These are phyloP conservation scores for Echinops telfairi DNA, from an alignment of 2,113 vertebrate species.

Conservation along the genomic window DNA sequence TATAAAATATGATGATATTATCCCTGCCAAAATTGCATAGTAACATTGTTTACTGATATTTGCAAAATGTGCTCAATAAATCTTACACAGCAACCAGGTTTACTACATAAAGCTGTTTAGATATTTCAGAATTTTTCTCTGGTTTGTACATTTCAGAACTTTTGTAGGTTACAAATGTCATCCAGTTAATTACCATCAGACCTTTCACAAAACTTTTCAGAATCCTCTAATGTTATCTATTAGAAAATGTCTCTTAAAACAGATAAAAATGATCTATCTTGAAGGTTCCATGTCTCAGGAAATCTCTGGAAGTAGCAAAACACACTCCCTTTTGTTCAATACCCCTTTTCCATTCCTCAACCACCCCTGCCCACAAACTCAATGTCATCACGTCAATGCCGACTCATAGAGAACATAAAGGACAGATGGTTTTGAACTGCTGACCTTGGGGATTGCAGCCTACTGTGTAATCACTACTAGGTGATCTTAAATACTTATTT, in stretches of 20 bases:
- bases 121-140: conserved; percentile 58
- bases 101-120: conserved; percentile 51
- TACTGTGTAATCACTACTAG: background rate
- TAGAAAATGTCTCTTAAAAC: conserved; percentile 51
- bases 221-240: background rate
- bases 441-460: too few species aligned
- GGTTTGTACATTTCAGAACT: background rate
- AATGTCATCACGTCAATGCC: too few species aligned
- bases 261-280: conserved; percentile 54
- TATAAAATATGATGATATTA: background rate
- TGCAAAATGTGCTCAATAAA: conserved; percentile 3
- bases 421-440: too few species aligned
- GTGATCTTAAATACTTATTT: conserved; percentile 46
- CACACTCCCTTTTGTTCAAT: conserved; percentile 20
- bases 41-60: conserved; percentile 12
- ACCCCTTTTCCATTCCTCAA: background rate
- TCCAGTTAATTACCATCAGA: background rate
- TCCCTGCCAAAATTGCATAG: background rate
- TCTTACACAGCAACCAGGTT: background rate
- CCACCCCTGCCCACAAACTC: too few species aligned
- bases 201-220: conserved; percentile 12
- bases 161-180: conserved; percentile 47
- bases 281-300: conserved; percentile 11
- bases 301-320: conserved; percentile 36
- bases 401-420: too few species aligned